Evolutionary conservation across 2,797 vertebrate genomes (phyloP), one percentile per base, ranked within the genome.

Genomic region (Uromys caudimaculatus): DNA sequence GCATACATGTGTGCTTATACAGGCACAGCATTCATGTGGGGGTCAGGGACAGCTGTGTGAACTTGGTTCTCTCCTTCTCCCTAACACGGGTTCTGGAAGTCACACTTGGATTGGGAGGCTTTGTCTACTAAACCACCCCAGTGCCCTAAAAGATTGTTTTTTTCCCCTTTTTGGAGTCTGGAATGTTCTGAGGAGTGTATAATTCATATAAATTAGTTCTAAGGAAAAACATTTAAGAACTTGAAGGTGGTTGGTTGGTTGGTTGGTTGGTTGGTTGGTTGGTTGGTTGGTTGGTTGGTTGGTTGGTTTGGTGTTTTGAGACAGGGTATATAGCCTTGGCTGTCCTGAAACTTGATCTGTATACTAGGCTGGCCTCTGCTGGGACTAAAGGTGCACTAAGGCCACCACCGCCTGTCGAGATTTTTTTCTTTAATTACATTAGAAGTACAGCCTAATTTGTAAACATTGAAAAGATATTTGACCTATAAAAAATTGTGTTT

Each of bases 401-500:
- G 4, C 71, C 11, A 14, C 71, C 71, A 21, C 71, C 23, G 4
- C 21, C 23, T 44, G 38, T 24, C 1, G 11, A 75, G 71, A 44
- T 73, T 73, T 41, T 83, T 83, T 60, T 67, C 62, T 69, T 52
- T 27, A 52, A 60, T 52, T 87, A n/a, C 23, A 54, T 73, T 88
- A 78, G 52, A 90, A 94, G 35, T 79, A 50, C 69, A 91, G 5
- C 21, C 10, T 89, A 62, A 84, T 97, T 90, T 93, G 21, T 97
- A 41, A 96, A 87, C 77, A 87, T 79, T 71, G 73, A 54, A 64
- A 91, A 96, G 50, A 35, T 69, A 77, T 23, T 89, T 96, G 60
- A 86, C 41, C 47, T 77, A 41, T 87, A 56, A 93, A 56, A 85
- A 58, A 11, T 93, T 16, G 84, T 21, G 82, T 62, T 91, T 71